Evolutionary conservation across 1,140 invertebrate species (phyloP).

Genomic region (Portunus trituberculatus): DNA sequence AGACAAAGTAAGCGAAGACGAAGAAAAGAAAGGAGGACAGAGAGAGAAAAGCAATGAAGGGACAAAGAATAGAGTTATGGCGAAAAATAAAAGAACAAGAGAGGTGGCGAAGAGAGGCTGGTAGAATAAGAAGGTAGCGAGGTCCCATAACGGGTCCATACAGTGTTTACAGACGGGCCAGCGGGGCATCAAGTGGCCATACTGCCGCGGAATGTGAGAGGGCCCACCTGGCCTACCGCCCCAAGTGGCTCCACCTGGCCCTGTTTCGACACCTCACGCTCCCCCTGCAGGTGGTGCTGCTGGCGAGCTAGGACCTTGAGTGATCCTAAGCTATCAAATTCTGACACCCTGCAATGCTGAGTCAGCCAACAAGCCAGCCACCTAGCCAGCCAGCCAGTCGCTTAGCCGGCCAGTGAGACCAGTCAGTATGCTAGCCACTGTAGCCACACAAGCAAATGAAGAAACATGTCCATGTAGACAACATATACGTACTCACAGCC

Average conservation of each 20-base stretch:
- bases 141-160: background rate
- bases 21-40: background rate
- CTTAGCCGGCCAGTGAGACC: background rate
- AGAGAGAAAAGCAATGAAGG: background rate
- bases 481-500: background rate
- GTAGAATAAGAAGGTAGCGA: background rate
- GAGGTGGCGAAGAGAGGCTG: background rate
- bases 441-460: background rate
- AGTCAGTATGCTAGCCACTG: background rate
- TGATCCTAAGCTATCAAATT: slow-evolving; percentile 27
- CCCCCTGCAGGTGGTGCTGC: slow-evolving; percentile 44
- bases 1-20: background rate
- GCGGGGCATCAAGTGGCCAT: slow-evolving; percentile 35
- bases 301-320: background rate
- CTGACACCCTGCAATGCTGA: slow-evolving; percentile 26
- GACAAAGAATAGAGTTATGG: background rate
- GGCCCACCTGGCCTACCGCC: slow-evolving; percentile 15
- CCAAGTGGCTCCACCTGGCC: slow-evolving; percentile 56
- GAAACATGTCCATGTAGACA: background rate
- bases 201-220: slow-evolving; percentile 25
- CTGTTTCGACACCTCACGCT: slow-evolving; percentile 23
- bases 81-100: background rate
- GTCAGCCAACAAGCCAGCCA: background rate
- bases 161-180: background rate
- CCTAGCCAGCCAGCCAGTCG: background rate